Conservation (phyloP, 2,888 invertebrate genomes). For the Ennomos fuscantarius region DNA sequence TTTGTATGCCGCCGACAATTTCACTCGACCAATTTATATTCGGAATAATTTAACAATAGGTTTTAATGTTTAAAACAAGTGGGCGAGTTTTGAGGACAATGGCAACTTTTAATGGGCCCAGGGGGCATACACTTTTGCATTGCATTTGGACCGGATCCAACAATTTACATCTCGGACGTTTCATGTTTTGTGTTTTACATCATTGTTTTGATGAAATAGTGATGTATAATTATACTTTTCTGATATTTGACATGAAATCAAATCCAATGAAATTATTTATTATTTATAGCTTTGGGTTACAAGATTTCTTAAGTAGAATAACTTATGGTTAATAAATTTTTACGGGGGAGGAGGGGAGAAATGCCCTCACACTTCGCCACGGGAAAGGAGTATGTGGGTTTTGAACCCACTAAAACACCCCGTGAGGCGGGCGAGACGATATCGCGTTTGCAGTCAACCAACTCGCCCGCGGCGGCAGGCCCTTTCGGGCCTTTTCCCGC, state of each 20-base stretch:
- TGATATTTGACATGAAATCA: neutral
- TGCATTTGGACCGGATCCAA: conserved; percentile 60
- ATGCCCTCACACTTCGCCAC: no score
- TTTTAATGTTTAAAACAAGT: conserved; percentile 41
- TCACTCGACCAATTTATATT: conserved; percentile 52
- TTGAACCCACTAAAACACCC: no score
- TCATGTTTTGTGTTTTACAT: conserved; percentile 26
- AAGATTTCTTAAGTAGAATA: no score
- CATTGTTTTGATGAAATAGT: conserved; percentile 6
- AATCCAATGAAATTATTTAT: no score
- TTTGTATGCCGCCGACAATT: conserved; percentile 42
- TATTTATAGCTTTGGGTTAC: no score
- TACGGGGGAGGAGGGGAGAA: no score
- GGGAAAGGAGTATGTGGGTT: no score
- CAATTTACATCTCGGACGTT: conserved; percentile 41
- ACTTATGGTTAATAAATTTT: no score
- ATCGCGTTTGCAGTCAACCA: no score
- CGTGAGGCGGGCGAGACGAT: no score
- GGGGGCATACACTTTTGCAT: conserved; percentile 54
- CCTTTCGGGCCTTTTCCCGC: no score
- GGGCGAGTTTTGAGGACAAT: conserved; percentile 53
- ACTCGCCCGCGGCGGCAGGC: no score
- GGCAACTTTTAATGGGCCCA: conserved; percentile 74
- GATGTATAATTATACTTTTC: conserved; percentile 28
- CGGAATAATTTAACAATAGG: conserved; percentile 59